Percentiles rank a stretch among this genome's conserved stretches.
These are phyloP conservation scores for Betta splendens DNA, from an alignment of 2,797 vertebrate species.

Conservation along the genomic window DNA sequence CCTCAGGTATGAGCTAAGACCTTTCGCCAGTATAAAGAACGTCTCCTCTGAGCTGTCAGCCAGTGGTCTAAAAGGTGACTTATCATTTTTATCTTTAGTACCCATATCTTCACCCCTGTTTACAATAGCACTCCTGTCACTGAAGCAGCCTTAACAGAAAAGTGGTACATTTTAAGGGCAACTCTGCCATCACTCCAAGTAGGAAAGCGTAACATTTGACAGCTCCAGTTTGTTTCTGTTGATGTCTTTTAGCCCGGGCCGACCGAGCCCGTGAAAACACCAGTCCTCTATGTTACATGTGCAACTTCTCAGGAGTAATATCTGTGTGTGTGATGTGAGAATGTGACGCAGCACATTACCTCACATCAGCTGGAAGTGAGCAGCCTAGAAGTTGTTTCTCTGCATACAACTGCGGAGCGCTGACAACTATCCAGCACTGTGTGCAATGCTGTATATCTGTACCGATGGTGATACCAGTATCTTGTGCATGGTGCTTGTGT, in stretches of 20 bases:
- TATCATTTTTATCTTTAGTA: constrained; percentile 5
- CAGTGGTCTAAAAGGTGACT: background rate
- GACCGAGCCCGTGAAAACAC: constrained; percentile 69
- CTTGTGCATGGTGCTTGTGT: constrained; percentile 88
- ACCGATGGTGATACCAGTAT: constrained; percentile 67
- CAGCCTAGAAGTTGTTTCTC: constrained; percentile 82
- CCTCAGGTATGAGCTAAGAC: constrained; percentile 19
- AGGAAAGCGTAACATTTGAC: constrained; percentile 52
- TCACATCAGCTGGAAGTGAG: constrained; percentile 89
- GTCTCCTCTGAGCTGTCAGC: constrained; percentile 5
- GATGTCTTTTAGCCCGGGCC: constrained; percentile 66
- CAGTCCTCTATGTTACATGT: constrained; percentile 66
- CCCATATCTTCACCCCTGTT: constrained; percentile 7
- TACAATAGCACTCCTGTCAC: background rate
- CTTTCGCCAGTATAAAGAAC: constrained; percentile 1
- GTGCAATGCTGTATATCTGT: constrained; percentile 71
- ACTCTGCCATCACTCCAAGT: background rate
- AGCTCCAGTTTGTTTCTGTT: constrained; percentile 47
- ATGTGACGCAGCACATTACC: constrained; percentile 83
- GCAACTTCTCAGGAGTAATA: constrained; percentile 52
- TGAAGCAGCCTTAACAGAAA: background rate
- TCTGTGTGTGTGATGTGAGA: constrained; percentile 84
- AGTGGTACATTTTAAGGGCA: background rate
- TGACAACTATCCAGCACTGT: constrained; percentile 83
- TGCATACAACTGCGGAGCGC: constrained; percentile 84